Base-by-base conservation (phyloP, 1,140 invertebrate genomes). In the Trypoxylus dichotomus region DNA sequence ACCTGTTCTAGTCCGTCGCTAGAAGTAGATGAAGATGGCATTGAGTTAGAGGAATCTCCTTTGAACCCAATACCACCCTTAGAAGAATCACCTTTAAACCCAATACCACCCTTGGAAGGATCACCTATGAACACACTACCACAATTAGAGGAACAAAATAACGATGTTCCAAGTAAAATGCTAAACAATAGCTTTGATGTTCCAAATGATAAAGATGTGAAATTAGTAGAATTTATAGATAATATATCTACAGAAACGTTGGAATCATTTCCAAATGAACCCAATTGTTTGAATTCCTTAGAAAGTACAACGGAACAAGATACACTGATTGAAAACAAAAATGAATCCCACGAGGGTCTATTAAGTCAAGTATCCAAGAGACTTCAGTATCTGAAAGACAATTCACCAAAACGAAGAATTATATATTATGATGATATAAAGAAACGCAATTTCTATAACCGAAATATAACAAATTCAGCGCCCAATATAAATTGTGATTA, bases 391-490 rank as follows among this genome's bases (percentile, higher is more conserved):
- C 2, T n/a, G 13, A 54, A n/a, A 11, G n/a, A 11, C 24, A n/a
- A 60, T 60, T 19, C n/a, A 6, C 0, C 63, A 13, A 15, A 6
- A 29, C 24, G 15, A 8, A 71, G 24, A 24, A 24, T 19, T 29
- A 71, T 8, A 1, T 29, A 71, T 24, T 27, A 71, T 10, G 63
- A 71, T 29, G 63, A 71, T 29, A 19, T 71, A 24, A 71, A 71
- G 1, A 71, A 71, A 24, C 24, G 10, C 21, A 71, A 71, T 27
- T 71, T n/a, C 27, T 71, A 41, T 8, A 54, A 77, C n/a, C 54
- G 68, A 43, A 79, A 75, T 19, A 19, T 63, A 47, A 77, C 74
- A 32, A 54, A 74, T 19, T 71, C 1, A 54, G n/a, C 15, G 19
- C 6, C 2, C 6, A 13, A 54, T 2, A 6, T n/a, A 54, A n/a